These are phyloP conservation scores for Centropyge bicolor DNA, from an alignment of 2,797 vertebrate species.

Conservation along the genomic window DNA sequence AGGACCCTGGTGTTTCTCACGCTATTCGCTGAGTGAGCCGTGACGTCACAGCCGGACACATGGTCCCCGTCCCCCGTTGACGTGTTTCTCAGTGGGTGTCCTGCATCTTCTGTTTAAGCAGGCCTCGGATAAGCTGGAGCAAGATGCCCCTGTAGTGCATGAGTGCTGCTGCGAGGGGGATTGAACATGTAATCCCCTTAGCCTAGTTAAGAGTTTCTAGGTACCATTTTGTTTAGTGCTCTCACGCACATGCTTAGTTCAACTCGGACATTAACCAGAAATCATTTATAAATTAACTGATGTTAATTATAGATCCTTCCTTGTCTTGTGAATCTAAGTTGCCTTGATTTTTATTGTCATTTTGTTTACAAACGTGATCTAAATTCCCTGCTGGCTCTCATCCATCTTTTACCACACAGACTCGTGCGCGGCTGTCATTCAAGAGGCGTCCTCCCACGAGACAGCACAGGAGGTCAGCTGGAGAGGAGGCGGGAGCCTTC, in stretches of 20 bases:
- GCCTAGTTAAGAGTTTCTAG: conserved; percentile 64
- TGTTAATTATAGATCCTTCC: background rate
- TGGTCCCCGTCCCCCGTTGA: conserved; percentile 19
- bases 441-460: conserved; percentile 85
- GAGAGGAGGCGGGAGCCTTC: conserved; percentile 66
- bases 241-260: conserved; percentile 41
- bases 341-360: background rate
- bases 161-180: conserved; percentile 59
- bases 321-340: background rate
- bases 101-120: conserved; percentile 63
- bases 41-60: conserved; percentile 61
- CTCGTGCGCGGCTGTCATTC: conserved; percentile 83
- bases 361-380: background rate
- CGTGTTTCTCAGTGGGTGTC: conserved; percentile 49
- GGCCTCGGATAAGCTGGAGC: conserved; percentile 65
- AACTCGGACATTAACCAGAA: background rate
- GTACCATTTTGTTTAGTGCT: conserved; percentile 33
- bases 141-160: conserved; percentile 53
- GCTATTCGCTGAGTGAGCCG: conserved; percentile 19
- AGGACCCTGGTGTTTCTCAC: conserved; percentile 20
- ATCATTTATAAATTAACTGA: background rate
- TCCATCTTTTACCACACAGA: conserved; percentile 66
- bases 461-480: conserved; percentile 83
- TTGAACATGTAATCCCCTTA: conserved; percentile 84
- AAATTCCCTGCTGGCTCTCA: background rate